Conservation (phyloP, 2,888 invertebrate species). For the Cactoblastis cactorum region DNA sequence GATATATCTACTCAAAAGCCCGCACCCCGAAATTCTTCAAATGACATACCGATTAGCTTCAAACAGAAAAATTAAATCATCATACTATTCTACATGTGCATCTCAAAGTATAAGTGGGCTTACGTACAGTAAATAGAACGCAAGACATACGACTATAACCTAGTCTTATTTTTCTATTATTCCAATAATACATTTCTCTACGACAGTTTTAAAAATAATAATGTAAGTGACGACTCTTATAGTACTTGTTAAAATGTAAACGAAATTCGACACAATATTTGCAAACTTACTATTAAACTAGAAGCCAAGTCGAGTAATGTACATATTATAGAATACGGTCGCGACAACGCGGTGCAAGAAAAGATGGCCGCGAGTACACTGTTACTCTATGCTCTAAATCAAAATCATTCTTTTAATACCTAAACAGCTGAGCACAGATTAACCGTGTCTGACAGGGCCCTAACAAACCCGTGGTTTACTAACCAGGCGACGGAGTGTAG, state of each 20-base stretch:
- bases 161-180: slow-evolving; percentile 70
- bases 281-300: slow-evolving; percentile 61
- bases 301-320: slow-evolving; percentile 73
- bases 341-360: slow-evolving; percentile 58
- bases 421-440: slow-evolving; percentile 15
- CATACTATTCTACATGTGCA: slow-evolving; percentile 68
- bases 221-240: slow-evolving; percentile 50
- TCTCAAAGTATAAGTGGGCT: slow-evolving; percentile 70
- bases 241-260: slow-evolving; percentile 62
- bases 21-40: slow-evolving; percentile 64
- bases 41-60: slow-evolving; percentile 71
- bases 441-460: slow-evolving; percentile 17
- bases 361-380: slow-evolving; percentile 35
- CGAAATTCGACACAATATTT: slow-evolving; percentile 58
- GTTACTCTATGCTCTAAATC: background rate
- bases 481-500: slow-evolving; percentile 72
- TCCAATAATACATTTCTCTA: slow-evolving; percentile 61
- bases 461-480: slow-evolving; percentile 44
- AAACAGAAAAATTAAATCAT: slow-evolving; percentile 61
- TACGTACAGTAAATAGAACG: slow-evolving; percentile 70
- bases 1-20: slow-evolving; percentile 47
- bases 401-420: slow-evolving; percentile 17
- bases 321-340: slow-evolving; percentile 61
- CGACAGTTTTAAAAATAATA: slow-evolving; percentile 52
- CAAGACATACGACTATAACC: slow-evolving; percentile 66